Conservation (phyloP, 2,797 vertebrate species). For the Crenichthys baileyi region DNA sequence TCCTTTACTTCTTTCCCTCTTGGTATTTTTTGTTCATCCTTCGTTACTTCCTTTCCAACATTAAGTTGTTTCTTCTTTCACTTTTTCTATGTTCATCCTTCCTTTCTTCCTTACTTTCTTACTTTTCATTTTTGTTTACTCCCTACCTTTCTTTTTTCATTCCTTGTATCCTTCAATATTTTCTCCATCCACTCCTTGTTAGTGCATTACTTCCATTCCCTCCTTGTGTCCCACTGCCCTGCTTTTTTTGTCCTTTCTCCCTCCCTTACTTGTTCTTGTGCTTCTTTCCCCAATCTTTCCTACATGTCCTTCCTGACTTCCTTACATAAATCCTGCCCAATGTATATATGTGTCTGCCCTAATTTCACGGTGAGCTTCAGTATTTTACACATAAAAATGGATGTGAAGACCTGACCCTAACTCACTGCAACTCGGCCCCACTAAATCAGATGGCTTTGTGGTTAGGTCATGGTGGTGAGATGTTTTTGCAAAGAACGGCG, state of each 20-base stretch:
- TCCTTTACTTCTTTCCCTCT: too few relatives aligned
- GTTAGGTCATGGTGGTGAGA: constrained; percentile 73
- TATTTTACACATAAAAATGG: background rate
- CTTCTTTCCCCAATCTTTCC: background rate
- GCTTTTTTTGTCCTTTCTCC: background rate
- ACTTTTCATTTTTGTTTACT: too few relatives aligned
- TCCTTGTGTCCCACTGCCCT: background rate
- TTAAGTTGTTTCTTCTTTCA: too few relatives aligned
- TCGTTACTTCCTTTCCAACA: too few relatives aligned
- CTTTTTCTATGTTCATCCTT: too few relatives aligned
- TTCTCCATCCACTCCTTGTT: too few relatives aligned
- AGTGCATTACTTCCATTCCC: background rate
- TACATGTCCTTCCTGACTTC: too few relatives aligned
- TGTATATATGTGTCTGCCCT: background rate
- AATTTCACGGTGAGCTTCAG: background rate
- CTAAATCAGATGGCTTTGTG: constrained; percentile 61
- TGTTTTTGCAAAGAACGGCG: constrained; percentile 50
- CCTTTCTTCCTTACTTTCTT: too few relatives aligned
- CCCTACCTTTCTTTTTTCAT: too few relatives aligned
- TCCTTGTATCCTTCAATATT: too few relatives aligned
- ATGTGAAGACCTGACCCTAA: background rate
- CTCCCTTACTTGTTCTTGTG: background rate
- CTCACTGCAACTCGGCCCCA: constrained; percentile 57
- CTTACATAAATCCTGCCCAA: too few relatives aligned
- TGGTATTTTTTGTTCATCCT: background rate